Percentiles rank a stretch among this genome's conserved stretches.
These are phyloP conservation scores for Glaucopsyche alexis DNA, from an alignment of 2,888 invertebrate species.

Conservation along the genomic window DNA sequence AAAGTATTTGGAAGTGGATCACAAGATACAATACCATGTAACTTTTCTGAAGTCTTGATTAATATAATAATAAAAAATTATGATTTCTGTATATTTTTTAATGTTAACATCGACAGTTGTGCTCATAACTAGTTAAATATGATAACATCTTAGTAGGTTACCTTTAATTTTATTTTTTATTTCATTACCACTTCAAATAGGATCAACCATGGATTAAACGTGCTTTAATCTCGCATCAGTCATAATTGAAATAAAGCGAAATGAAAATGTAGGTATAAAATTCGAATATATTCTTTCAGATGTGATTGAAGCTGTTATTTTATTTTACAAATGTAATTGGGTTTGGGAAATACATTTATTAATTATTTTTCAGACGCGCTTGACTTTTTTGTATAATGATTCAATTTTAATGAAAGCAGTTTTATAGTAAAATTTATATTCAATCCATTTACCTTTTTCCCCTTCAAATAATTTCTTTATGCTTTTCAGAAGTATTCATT, in stretches of 20 bases:
- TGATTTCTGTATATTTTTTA: not conserved
- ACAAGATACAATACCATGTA: not conserved
- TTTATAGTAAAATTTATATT: not conserved
- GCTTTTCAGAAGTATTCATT: not conserved
- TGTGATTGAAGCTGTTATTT: conserved; percentile 5
- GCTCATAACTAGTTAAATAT: not conserved
- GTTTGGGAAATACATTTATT: not conserved
- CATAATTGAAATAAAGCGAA: not conserved
- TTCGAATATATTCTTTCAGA: not conserved
- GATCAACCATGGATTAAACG: not conserved
- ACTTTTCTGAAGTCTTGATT: not conserved
- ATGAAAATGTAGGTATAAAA: not conserved
- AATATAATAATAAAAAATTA: not conserved
- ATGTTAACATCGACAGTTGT: not conserved
- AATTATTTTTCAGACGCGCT: not conserved
- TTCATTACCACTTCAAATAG: not conserved
- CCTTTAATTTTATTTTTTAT: not conserved
- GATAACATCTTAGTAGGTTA: not conserved
- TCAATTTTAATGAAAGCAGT: not conserved
- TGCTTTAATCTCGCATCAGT: not conserved
- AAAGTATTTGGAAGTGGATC: conserved; percentile 10
- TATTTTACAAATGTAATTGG: not conserved
- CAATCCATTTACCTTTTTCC: not conserved
- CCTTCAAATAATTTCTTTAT: not conserved
- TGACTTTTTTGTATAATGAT: not conserved